These are phyloP conservation scores for Columba janthina DNA, from an alignment of 2,113 vertebrate species.

Conservation along the genomic window DNA sequence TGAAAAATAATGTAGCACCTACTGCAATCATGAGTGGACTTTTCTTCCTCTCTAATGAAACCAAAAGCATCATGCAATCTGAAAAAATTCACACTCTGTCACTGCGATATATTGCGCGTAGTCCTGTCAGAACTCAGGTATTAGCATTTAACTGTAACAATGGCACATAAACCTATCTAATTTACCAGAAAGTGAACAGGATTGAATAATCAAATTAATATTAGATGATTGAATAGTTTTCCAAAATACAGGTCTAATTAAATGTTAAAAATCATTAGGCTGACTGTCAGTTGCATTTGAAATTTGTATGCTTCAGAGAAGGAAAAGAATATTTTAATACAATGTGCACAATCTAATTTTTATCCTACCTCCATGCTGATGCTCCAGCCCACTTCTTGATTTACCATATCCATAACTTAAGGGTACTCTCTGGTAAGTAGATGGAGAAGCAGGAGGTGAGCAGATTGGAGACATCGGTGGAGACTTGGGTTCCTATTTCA, in stretches of 20 bases:
- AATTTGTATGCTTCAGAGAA: not conserved
- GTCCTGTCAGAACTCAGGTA: not conserved
- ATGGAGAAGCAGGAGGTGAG: constrained; percentile 86
- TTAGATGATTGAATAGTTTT: constrained; percentile 21
- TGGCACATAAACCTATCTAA: constrained; percentile 30
- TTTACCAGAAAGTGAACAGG: constrained; percentile 18
- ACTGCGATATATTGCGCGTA: not conserved
- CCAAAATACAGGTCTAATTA: constrained; percentile 43
- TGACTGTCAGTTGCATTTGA: constrained; percentile 30
- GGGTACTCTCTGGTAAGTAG: constrained; percentile 77
- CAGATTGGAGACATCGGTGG: constrained; percentile 79
- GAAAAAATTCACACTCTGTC: not conserved
- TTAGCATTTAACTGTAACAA: not conserved
- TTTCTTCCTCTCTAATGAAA: not conserved
- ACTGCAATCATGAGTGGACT: not conserved
- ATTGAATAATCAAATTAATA: constrained; percentile 28
- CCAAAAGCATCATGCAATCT: not conserved
- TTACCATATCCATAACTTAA: constrained; percentile 77
- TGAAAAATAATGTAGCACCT: not conserved
- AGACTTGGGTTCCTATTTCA: constrained; percentile 84
- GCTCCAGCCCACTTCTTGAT: constrained; percentile 80
- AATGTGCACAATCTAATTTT: not conserved
- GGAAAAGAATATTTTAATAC: not conserved
- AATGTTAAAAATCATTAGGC: constrained; percentile 40
- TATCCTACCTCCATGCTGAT: constrained; percentile 77